Base-by-base conservation (phyloP, 2,888 invertebrate species). In the Nomada flava region DNA sequence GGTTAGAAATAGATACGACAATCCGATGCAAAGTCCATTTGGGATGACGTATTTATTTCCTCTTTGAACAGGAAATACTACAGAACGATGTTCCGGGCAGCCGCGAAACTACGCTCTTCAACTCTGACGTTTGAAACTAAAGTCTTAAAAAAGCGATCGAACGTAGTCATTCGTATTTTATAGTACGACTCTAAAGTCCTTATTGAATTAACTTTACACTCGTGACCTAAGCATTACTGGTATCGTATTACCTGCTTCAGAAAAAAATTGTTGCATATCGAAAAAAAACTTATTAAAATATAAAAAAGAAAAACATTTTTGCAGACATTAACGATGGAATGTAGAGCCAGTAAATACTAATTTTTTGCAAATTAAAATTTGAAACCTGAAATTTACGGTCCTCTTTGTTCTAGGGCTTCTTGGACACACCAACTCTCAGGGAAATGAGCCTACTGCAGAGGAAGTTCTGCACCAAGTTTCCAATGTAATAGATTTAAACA, bases 401-500 rank as follows among this genome's bases (percentile, higher is more conserved):
- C 11, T 26, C 50, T 62, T 55, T 42, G 5, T 82, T 78, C 26
- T 26, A 91, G 90, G 83, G 44, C 47, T 86, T 47, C 60, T 89
- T 53, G 79, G 82, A 11, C 57, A 50, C 18, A 86, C 68, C 9
- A 59, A 69, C 9, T 86, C 88, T 1, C 86, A 88, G 80, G 89
- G 89, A 13, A 80, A 83, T 7, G 15, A 84, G 10, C 83, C 89
- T 0, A 85, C 85, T 0, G 71, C 84, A 23, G 89, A 90, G 1
- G 86, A 88, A 10, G 70, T 88, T 0, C 44, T 89, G 10, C 60
- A 87, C 0, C 84, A 86, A 69, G 75, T 89, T 5, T 73, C 86
- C 7, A 73, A 63, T 0, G 77, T 88, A 5, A 63, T 86, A 7
- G 90, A 90, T 26, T 72, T 93, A 10, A 90, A 90, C n/a, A 89